Percentiles rank a stretch among this genome's conserved stretches.
Evolutionary conservation across 64 coral and sea anemone genomes (phyloP).

Genomic region (Anthopleura sola): DNA sequence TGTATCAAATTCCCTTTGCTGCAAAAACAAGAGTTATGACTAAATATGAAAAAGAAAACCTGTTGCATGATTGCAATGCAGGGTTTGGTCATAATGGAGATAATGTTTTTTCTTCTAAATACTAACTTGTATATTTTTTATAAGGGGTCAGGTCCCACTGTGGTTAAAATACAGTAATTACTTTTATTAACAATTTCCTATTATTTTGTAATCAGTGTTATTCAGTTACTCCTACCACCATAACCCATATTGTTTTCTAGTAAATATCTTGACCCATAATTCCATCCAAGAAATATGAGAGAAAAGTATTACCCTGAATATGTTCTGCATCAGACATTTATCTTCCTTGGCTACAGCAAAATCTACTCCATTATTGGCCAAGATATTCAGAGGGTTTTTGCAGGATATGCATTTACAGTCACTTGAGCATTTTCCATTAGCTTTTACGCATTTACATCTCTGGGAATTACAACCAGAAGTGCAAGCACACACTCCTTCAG

Average conservation of each 20-base stretch:
- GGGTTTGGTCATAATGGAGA: no score
- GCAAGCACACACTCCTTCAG: constrained; percentile 6
- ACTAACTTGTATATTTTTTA: no score
- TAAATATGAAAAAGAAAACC: no score
- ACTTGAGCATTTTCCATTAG: constrained; percentile 5
- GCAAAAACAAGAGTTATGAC: no score
- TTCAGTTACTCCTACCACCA: no score
- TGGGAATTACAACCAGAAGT: constrained; percentile 30
- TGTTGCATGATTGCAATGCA: no score
- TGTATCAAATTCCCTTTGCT: no score
- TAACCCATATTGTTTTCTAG: background rate
- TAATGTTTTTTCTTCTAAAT: no score
- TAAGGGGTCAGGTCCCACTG: no score
- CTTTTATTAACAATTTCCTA: no score
- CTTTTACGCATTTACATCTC: constrained; percentile 28
- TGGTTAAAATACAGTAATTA: no score
- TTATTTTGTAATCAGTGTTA: no score
- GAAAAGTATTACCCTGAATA: constrained; percentile 1
- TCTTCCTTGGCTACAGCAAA: constrained; percentile 20
- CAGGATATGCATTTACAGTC: constrained; percentile 9
- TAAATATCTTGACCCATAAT: background rate
- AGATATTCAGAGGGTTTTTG: constrained; percentile 46
- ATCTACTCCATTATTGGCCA: constrained; percentile 34
- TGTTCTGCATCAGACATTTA: constrained; percentile 41
- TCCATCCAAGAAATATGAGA: background rate